A percentile compares a stretch with the other conserved stretches of the same genome.
These are phyloP conservation scores for Antheraea mylitta DNA, from an alignment of 1,140 invertebrate genomes.

Conservation along the genomic window DNA sequence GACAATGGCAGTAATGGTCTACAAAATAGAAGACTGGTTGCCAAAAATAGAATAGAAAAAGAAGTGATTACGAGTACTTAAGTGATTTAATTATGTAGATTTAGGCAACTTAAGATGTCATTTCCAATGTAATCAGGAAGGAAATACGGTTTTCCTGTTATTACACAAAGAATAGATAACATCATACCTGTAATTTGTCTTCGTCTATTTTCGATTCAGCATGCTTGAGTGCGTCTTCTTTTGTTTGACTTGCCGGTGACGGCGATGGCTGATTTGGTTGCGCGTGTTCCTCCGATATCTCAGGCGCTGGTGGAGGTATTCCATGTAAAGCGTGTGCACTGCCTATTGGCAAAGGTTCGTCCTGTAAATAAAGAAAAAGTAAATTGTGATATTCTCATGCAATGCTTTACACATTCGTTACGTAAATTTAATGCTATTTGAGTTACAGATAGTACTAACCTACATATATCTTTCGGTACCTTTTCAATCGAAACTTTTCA, in stretches of 20 bases:
- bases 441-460: too few species aligned
- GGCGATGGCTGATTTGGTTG: slow-evolving; percentile 40
- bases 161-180: neutral
- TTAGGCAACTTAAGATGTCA: neutral
- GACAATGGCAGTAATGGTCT: too few species aligned
- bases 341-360: slow-evolving; percentile 60
- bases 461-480: too few species aligned
- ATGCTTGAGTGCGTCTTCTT: slow-evolving; percentile 76
- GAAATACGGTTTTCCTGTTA: neutral
- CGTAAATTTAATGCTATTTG: neutral
- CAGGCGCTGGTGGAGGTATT: slow-evolving; percentile 45
- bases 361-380: slow-evolving; percentile 35
- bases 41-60: too few species aligned
- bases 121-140: neutral
- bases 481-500: too few species aligned
- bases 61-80: too few species aligned
- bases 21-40: too few species aligned
- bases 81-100: too few species aligned
- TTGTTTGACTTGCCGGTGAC: slow-evolving; percentile 57
- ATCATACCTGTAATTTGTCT: slow-evolving; percentile 70
- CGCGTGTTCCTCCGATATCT: slow-evolving; percentile 58
- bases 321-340: slow-evolving; percentile 65
- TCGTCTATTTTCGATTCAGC: slow-evolving; percentile 71
- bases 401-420: neutral
- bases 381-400: neutral